phyloP scores from a whole-genome alignment of 2,888 invertebrate species.

The Pyralis farinalis region DNA sequence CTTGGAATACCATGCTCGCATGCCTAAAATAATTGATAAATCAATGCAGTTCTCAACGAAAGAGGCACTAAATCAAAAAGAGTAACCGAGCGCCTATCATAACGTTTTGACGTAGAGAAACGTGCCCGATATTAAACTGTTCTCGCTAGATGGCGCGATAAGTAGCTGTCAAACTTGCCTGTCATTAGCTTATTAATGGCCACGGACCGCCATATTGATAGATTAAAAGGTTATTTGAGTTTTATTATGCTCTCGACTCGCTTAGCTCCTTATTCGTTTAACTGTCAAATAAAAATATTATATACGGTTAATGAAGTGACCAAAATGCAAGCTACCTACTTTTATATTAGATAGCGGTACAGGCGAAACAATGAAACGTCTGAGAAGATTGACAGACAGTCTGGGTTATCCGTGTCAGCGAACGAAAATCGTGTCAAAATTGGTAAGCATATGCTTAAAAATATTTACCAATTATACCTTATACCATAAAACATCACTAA shows the following conservation, averaged over 20 bases:
- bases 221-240: conserved; percentile 55
- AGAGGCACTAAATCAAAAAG: conserved; percentile 75
- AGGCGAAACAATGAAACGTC: conserved; percentile 10
- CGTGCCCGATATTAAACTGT: conserved; percentile 70
- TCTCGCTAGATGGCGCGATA: conserved; percentile 77
- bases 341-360: conserved; percentile 14
- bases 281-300: conserved; percentile 6
- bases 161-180: conserved; percentile 71
- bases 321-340: conserved; percentile 12
- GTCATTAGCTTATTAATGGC: conserved; percentile 77
- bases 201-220: conserved; percentile 52
- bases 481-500: no score
- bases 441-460: neutral
- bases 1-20: conserved; percentile 70
- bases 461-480: neutral
- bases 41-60: conserved; percentile 70
- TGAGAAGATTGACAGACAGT: conserved; percentile 8
- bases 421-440: conserved; percentile 1
- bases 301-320: conserved; percentile 10
- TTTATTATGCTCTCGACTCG: conserved; percentile 43
- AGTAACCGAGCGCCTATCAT: conserved; percentile 61
- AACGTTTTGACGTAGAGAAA: conserved; percentile 74
- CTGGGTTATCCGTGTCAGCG: conserved; percentile 7
- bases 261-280: conserved; percentile 18
- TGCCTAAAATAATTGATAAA: conserved; percentile 77